A percentile compares a stretch with the other conserved stretches of the same genome.
These are phyloP conservation scores for Thera britannica DNA, from an alignment of 2,888 invertebrate species.

Conservation along the genomic window DNA sequence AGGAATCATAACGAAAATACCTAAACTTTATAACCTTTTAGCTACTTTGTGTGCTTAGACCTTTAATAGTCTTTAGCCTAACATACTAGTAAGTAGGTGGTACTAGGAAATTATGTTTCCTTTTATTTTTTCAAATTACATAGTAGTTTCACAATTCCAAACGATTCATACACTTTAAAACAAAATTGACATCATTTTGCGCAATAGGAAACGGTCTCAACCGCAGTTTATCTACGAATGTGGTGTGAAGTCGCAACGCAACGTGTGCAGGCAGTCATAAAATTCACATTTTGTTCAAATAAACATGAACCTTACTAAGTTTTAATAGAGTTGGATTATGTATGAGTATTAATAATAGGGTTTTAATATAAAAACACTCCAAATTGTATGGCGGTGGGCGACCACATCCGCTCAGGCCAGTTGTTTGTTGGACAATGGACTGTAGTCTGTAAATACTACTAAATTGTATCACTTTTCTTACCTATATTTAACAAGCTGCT, in stretches of 20 bases:
- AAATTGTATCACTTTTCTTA: slow-evolving; percentile 6
- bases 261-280: slow-evolving; percentile 34
- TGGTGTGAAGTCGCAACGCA: slow-evolving; percentile 45
- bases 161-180: no score
- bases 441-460: background rate
- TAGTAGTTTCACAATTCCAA: no score
- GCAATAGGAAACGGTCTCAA: slow-evolving; percentile 58
- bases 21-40: no score
- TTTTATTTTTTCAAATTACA: no score
- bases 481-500: slow-evolving; percentile 1
- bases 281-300: slow-evolving; percentile 22
- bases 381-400: slow-evolving; percentile 36
- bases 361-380: slow-evolving; percentile 32
- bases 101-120: no score
- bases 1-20: no score
- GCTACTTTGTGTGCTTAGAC: no score
- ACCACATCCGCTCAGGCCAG: slow-evolving; percentile 55
- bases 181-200: slow-evolving; percentile 39
- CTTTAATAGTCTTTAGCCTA: no score
- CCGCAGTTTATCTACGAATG: slow-evolving; percentile 55
- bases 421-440: slow-evolving; percentile 34
- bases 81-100: no score
- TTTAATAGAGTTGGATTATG: slow-evolving; percentile 29
- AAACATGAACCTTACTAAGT: slow-evolving; percentile 35
- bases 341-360: slow-evolving; percentile 17